Evolutionary conservation across 2,888 invertebrate genomes (phyloP).

Genomic region (Cryptocheilus praepositus): DNA sequence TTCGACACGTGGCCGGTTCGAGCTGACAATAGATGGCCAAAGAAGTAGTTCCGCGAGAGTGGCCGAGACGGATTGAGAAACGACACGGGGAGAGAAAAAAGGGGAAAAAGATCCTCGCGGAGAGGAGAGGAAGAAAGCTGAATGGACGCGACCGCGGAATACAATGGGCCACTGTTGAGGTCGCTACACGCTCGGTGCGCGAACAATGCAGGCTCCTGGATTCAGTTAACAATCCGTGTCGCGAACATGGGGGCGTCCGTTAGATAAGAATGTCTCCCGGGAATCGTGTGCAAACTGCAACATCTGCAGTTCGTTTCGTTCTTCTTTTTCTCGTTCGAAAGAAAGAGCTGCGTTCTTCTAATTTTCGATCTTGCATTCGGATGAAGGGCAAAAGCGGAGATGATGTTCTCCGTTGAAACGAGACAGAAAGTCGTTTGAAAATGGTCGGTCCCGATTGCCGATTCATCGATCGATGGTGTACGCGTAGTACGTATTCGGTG

Average conservation of each 20-base stretch:
- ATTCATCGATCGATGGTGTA: too few relatives aligned
- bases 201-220: conserved; percentile 62
- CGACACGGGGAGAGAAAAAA: conserved; percentile 4
- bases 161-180: conserved; percentile 62
- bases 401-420: too few relatives aligned
- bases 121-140: conserved; percentile 42
- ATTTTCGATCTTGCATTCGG: too few relatives aligned
- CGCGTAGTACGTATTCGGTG: too few relatives aligned
- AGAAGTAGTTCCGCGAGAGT: conserved; percentile 21
- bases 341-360: too few relatives aligned
- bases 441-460: too few relatives aligned
- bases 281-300: too few relatives aligned
- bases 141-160: conserved; percentile 51
- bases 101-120: conserved; percentile 31
- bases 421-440: too few relatives aligned
- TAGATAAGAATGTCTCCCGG: conserved; percentile 56
- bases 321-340: too few relatives aligned
- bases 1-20: conserved; percentile 16
- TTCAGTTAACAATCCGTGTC: conserved; percentile 62
- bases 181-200: conserved; percentile 42
- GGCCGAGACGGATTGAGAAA: conserved; percentile 25
- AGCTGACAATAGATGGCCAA: conserved; percentile 15
- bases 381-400: too few relatives aligned
- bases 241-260: conserved; percentile 54
- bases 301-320: too few relatives aligned